Percentiles rank a stretch among this genome's conserved stretches.
Evolutionary conservation across 1,140 invertebrate genomes (phyloP).

Genomic region (Periplaneta americana): DNA sequence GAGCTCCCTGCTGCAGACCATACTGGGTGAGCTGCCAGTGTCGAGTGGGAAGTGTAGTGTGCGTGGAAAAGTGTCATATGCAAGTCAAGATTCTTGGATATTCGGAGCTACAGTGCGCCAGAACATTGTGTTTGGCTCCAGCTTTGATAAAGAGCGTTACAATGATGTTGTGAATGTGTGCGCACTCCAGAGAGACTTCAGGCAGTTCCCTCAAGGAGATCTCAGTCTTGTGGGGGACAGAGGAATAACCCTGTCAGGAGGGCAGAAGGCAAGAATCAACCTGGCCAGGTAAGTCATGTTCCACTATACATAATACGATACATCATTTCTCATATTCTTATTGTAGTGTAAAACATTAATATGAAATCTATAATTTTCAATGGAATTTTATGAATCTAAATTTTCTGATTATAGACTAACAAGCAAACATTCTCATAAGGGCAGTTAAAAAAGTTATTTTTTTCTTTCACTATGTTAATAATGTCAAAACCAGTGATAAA

Average conservation of each 20-base stretch:
- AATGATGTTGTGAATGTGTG: constrained; percentile 64
- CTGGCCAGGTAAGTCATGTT: constrained; percentile 39
- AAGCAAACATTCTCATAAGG: no score
- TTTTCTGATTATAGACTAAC: no score
- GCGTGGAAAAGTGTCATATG: constrained; percentile 78
- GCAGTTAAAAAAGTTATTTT: no score
- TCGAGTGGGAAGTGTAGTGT: constrained; percentile 58
- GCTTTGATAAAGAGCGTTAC: constrained; percentile 73
- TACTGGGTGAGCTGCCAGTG: constrained; percentile 74
- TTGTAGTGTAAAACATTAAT: no score
- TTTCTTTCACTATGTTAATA: no score
- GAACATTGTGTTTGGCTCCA: constrained; percentile 86
- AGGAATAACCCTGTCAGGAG: constrained; percentile 70
- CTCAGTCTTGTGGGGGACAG: constrained; percentile 51
- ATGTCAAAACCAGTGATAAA: no score
- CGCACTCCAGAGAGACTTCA: constrained; percentile 70
- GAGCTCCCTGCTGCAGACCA: constrained; percentile 67
- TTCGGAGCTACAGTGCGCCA: constrained; percentile 71
- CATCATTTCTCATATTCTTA: no score
- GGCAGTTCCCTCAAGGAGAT: constrained; percentile 50
- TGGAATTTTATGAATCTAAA: no score
- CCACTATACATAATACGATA: no score
- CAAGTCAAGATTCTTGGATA: constrained; percentile 91
- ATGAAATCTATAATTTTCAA: no score
- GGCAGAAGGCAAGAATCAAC: constrained; percentile 54